Evolutionary conservation across 2,113 vertebrate species (phyloP).

Genomic region (Thryonomys swinderianus): DNA sequence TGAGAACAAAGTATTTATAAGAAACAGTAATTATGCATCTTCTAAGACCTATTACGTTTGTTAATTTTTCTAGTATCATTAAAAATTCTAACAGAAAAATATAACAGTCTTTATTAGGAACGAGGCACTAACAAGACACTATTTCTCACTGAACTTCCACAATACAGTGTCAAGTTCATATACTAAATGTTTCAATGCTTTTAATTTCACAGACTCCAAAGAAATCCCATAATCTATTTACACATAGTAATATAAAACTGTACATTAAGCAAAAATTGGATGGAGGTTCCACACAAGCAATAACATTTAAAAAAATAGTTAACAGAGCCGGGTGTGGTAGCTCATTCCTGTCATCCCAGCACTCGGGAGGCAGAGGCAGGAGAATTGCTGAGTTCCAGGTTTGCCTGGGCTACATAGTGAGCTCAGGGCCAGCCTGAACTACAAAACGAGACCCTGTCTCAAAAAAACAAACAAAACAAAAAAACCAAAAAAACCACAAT

Average conservation of each 20-base stretch:
- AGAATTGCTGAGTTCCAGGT: no score
- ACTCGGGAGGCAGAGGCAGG: no score
- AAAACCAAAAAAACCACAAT: no score
- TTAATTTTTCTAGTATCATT: not conserved
- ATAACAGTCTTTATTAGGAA: not conserved
- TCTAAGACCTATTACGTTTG: not conserved
- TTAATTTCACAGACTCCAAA: not conserved
- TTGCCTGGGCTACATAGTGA: no score
- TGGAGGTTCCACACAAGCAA: not conserved
- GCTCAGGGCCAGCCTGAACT: no score
- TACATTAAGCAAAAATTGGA: not conserved
- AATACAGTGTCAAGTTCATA: not conserved
- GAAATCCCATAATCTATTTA: constrained; percentile 9
- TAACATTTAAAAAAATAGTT: not conserved
- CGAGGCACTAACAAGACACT: not conserved
- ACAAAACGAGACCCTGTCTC: no score
- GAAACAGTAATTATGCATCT: not conserved
- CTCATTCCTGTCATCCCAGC: no score
- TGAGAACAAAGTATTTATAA: not conserved
- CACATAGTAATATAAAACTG: not conserved
- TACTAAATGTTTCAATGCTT: not conserved
- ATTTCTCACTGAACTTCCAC: constrained; percentile 7
- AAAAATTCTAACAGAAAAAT: constrained; percentile 10
- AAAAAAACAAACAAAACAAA: no score
- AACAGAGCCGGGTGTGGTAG: no score